These are phyloP conservation scores for Oscheius sp. DNA, from an alignment of 2,888 invertebrate genomes.

Conservation along the genomic window DNA sequence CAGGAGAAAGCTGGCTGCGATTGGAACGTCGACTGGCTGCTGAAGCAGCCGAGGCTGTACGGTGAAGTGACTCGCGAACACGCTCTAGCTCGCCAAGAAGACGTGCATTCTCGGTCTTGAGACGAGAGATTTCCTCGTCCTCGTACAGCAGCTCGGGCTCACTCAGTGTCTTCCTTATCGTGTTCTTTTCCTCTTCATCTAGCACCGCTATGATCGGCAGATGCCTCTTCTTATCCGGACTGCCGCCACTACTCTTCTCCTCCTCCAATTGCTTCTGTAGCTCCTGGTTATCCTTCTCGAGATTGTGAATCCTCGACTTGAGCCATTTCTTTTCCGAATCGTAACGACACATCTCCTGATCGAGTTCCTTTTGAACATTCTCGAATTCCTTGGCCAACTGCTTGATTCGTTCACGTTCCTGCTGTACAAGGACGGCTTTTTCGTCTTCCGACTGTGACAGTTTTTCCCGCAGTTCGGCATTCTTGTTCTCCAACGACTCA, in stretches of 20 bases:
- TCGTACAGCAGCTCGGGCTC: conserved; percentile 39
- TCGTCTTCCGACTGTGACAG: conserved; percentile 52
- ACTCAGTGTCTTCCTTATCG: conserved; percentile 40
- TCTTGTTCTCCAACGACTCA: conserved; percentile 8
- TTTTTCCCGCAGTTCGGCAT: conserved; percentile 35
- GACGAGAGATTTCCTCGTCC: conserved; percentile 16
- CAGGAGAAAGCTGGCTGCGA: conserved; percentile 38
- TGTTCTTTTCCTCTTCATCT: conserved; percentile 9
- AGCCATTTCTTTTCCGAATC: conserved; percentile 64
- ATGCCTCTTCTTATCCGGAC: not conserved
- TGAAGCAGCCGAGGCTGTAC: conserved; percentile 37
- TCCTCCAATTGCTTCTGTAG: conserved; percentile 43
- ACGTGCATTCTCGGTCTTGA: conserved; percentile 40
- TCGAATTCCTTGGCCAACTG: conserved; percentile 68
- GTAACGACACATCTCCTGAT: conserved; percentile 60
- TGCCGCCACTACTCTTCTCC: not conserved
- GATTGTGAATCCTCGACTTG: conserved; percentile 59
- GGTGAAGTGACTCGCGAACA: conserved; percentile 41
- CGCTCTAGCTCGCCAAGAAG: conserved; percentile 39
- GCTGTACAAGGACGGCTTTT: conserved; percentile 36
- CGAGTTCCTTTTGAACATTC: conserved; percentile 64
- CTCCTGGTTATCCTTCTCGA: conserved; percentile 61
- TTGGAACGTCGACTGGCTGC: conserved; percentile 32
- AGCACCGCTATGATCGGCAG: conserved; percentile 24
- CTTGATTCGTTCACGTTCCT: conserved; percentile 59